Evolutionary conservation across 2,113 vertebrate genomes (phyloP).

Genomic region (Mirounga angustirostris): DNA sequence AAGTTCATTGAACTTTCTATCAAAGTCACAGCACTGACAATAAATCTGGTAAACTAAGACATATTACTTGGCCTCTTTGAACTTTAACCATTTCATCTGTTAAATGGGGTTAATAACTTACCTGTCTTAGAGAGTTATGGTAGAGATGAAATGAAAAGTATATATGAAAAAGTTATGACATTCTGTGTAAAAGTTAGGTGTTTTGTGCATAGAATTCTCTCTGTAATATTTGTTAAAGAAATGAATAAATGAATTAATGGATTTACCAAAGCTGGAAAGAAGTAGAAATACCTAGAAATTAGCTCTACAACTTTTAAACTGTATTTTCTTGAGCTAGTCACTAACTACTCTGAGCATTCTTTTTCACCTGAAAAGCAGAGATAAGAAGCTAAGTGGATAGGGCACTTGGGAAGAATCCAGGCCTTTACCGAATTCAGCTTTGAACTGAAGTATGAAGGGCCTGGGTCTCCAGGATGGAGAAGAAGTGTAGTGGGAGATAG

Average conservation of each 20-base stretch:
- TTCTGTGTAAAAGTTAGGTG: background rate
- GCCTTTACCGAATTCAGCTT: background rate
- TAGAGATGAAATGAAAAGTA: background rate
- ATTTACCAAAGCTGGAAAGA: background rate
- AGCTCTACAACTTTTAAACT: background rate
- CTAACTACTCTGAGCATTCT: background rate
- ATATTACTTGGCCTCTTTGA: slow-evolving; percentile 9
- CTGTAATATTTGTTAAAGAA: background rate
- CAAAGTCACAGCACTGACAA: background rate
- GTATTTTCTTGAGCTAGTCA: background rate
- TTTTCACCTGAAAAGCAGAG: background rate
- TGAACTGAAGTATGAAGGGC: background rate
- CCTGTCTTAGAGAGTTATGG: background rate
- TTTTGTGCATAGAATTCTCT: background rate
- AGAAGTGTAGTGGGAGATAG: background rate
- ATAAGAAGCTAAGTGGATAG: background rate
- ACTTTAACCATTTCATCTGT: background rate
- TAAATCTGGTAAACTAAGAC: background rate
- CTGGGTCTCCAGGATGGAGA: background rate
- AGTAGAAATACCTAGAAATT: background rate
- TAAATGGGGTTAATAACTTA: background rate
- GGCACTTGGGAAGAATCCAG: background rate
- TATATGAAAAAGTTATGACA: background rate
- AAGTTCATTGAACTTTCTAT: background rate
- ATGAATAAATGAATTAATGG: background rate